These are phyloP conservation scores for Esox lucius DNA, from an alignment of 2,797 vertebrate genomes.

Conservation along the genomic window DNA sequence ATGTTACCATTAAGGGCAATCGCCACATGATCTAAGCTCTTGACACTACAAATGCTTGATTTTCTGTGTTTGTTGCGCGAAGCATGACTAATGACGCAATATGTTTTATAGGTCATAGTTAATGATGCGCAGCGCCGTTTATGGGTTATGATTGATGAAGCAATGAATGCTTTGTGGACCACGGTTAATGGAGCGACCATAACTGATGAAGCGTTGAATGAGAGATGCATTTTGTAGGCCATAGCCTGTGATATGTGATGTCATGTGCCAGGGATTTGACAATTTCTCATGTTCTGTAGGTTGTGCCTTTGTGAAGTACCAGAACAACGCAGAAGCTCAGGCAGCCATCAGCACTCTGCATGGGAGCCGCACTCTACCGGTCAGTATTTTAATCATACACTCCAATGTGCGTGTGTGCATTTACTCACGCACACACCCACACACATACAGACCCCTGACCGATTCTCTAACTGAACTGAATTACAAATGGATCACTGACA, in stretches of 20 bases:
- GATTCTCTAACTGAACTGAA: no score
- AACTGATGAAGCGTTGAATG: constrained; percentile 64
- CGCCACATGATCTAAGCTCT: background rate
- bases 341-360: constrained; percentile 77
- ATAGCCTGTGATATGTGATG: background rate
- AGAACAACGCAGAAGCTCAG: constrained; percentile 81
- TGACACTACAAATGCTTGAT: constrained; percentile 57
- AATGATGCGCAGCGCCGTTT: constrained; percentile 67
- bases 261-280: background rate
- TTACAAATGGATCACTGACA: no score
- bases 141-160: constrained; percentile 71
- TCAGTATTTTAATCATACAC: constrained; percentile 44
- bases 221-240: constrained; percentile 61
- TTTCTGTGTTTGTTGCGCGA: constrained; percentile 56
- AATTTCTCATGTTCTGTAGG: constrained; percentile 53
- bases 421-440: background rate
- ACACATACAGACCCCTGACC: constrained; percentile 3
- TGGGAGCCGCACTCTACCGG: constrained; percentile 77
- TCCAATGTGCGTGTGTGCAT: no score
- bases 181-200: constrained; percentile 67
- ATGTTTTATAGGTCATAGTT: constrained; percentile 73
- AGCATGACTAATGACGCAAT: constrained; percentile 67
- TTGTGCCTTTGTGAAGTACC: constrained; percentile 95
- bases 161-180: constrained; percentile 68
- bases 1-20: constrained; percentile 2